Evolutionary conservation across 2,113 vertebrate genomes (phyloP).

Genomic region (Laticauda laticaudata): DNA sequence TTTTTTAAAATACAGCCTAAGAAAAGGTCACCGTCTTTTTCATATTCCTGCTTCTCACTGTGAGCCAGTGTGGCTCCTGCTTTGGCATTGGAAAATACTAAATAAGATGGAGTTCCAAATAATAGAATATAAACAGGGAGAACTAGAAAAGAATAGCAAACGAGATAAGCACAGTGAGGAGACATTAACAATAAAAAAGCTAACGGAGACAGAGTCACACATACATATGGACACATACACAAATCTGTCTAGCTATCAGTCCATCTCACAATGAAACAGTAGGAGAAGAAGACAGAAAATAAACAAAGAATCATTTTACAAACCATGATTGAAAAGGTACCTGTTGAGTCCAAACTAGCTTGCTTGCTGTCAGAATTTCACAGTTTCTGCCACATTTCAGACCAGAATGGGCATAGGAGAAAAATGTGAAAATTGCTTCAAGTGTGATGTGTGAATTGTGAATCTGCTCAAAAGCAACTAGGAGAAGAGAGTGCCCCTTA

Average conservation of each 20-base stretch:
- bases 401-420: background rate
- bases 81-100: constrained; percentile 43
- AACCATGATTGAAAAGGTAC: constrained; percentile 5
- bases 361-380: background rate
- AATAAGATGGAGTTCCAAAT: constrained; percentile 9
- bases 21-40: constrained; percentile 66
- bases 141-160: background rate
- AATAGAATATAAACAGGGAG: constrained; percentile 8
- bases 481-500: background rate
- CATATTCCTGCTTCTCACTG: constrained; percentile 55
- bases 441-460: background rate
- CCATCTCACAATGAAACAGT: background rate
- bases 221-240: background rate
- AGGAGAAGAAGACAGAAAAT: background rate
- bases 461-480: background rate
- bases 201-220: background rate
- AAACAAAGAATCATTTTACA: constrained; percentile 13
- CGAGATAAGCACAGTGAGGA: accelerated
- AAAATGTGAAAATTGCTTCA: background rate
- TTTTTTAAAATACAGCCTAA: constrained; percentile 31
- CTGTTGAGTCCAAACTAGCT: background rate
- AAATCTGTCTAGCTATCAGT: background rate
- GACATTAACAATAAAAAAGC: constrained; percentile 14
- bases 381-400: background rate
- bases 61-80: constrained; percentile 49